phyloP scores from a whole-genome alignment of 2,113 vertebrate species.

The Sorex fumeus region DNA sequence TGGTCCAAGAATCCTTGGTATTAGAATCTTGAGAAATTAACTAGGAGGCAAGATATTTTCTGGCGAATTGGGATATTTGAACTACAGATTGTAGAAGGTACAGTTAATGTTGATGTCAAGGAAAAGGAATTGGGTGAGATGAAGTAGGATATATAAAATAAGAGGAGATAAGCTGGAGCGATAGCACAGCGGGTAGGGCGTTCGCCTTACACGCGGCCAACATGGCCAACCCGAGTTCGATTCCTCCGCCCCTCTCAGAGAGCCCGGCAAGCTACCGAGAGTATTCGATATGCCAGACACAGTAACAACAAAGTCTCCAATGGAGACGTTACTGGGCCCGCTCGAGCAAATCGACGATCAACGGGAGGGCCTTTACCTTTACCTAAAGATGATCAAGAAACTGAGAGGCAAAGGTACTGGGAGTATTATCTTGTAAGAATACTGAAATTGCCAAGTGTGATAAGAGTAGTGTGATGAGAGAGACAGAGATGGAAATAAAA shows the following conservation, averaged over 20 bases:
- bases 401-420: neutral
- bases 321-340: too few relatives aligned
- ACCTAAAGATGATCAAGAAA: neutral
- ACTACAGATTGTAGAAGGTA: neutral
- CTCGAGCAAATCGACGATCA: too few relatives aligned
- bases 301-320: too few relatives aligned
- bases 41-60: neutral
- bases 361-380: too few relatives aligned
- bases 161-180: neutral
- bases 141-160: neutral
- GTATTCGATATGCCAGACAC: too few relatives aligned
- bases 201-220: too few relatives aligned
- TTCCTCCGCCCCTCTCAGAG: too few relatives aligned
- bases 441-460: neutral
- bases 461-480: neutral
- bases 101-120: neutral
- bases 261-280: too few relatives aligned
- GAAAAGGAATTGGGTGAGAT: neutral
- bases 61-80: neutral
- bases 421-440: neutral
- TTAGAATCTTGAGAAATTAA: neutral
- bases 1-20: neutral
- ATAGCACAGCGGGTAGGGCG: too few relatives aligned
- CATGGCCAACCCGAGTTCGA: too few relatives aligned
- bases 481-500: neutral